A percentile compares a stretch with the other conserved stretches of the same genome.
Evolutionary conservation across 2,888 invertebrate genomes (phyloP).

Genomic region (Bellardia bayeri): DNA sequence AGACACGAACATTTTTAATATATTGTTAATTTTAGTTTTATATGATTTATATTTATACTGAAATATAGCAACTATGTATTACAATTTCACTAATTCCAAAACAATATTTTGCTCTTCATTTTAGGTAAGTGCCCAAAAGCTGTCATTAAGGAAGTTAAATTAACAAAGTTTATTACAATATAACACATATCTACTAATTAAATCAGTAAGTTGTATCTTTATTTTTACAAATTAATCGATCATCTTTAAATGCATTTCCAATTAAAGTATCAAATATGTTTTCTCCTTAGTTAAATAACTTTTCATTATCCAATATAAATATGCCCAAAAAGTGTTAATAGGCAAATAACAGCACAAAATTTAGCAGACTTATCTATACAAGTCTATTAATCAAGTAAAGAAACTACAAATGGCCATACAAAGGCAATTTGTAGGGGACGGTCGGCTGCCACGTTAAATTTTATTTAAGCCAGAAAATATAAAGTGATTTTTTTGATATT

Average conservation of each 20-base stretch:
- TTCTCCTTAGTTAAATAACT: conserved; percentile 3
- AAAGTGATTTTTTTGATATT: conserved; percentile 13
- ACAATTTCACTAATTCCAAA: neutral
- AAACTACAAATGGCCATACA: neutral
- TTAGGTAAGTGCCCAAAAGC: conserved; percentile 59
- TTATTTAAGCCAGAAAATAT: neutral
- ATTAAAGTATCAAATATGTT: neutral
- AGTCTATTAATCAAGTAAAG: conserved; percentile 36
- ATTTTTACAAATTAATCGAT: conserved; percentile 24
- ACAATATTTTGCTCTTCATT: conserved; percentile 36
- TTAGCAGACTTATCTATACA: conserved; percentile 21
- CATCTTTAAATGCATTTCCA: conserved; percentile 20
- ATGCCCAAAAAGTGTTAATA: conserved; percentile 56
- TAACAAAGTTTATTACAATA: neutral
- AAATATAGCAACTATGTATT: no score
- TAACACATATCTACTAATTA: neutral
- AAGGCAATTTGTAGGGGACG: conserved; percentile 1
- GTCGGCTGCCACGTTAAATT: neutral
- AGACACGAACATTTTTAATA: no score
- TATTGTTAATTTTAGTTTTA: no score
- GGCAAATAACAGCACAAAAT: conserved; percentile 18
- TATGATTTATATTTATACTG: no score
- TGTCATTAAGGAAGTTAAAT: conserved; percentile 14
- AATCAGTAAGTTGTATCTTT: conserved; percentile 54
- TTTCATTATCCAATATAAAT: neutral